Evolutionary conservation across 2,113 vertebrate genomes (phyloP).

Genomic region (Chlamydotis undulata): DNA sequence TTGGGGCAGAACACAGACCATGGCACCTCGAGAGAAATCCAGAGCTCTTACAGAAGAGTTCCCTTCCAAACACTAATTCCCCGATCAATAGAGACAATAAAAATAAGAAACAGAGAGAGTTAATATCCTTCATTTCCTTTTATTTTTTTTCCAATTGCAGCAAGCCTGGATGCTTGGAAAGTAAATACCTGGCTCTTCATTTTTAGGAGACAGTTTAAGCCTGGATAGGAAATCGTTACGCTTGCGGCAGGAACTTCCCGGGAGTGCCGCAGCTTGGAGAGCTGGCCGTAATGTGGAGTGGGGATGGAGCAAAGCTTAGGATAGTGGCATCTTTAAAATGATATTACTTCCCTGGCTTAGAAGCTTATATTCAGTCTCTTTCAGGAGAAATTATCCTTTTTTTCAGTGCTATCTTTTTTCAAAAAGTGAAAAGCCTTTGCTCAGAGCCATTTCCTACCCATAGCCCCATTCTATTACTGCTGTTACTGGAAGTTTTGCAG

Average conservation of each 20-base stretch:
- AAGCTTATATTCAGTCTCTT: neutral
- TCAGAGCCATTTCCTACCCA: neutral
- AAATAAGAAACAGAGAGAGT: neutral
- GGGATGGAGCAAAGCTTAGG: neutral
- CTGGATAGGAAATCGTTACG: neutral
- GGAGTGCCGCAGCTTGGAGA: neutral
- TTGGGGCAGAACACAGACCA: neutral
- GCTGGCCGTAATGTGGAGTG: neutral
- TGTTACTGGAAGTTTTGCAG: neutral
- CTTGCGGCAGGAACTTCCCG: neutral
- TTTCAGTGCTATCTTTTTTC: too few relatives aligned
- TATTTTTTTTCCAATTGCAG: neutral
- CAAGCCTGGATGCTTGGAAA: neutral
- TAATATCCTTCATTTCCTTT: neutral
- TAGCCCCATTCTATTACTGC: neutral
- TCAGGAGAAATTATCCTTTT: neutral
- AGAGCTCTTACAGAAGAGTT: neutral
- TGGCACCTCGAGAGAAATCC: neutral
- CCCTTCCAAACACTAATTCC: neutral
- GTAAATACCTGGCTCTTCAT: neutral
- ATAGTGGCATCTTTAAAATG: neutral
- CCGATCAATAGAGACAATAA: neutral
- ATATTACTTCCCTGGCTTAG: neutral
- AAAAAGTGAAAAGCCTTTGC: neutral
- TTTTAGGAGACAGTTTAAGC: neutral